Base-by-base conservation (phyloP, 1,140 invertebrate genomes). In the Rhopalosiphum maidis region DNA sequence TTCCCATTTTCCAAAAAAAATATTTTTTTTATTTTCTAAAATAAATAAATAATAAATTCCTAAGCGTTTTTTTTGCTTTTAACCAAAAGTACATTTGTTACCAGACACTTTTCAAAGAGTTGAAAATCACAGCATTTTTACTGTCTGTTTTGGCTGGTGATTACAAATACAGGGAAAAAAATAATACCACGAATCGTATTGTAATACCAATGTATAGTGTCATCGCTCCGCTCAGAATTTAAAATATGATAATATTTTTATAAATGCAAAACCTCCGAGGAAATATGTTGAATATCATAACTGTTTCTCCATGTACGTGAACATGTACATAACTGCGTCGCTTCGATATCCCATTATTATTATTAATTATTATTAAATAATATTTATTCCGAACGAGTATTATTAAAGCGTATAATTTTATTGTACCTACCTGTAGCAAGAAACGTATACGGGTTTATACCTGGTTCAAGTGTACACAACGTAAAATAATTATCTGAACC, bases 401-500 rank as follows among this genome's bases (percentile, higher is more conserved):
- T 46, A 15, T 0, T 11, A 88, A 22, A 54, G 41, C 30, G 85
- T 86, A 46, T 86, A 86, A 46, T 46, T 37, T 37, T 46, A 46
- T 86, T 87, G 30, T 48, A 15, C 30, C 15, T 41, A 87, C n/a
- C 46, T 48, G n/a, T 43, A 22, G n/a, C 51, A 9, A 35, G n/a
- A 22, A 25, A 37, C 30, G 43, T n/a, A 46, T 86, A 86, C 23
- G 43, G 85, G 41, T 48, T 87, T 87, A 48, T 46, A n/a, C 41
- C 25, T 15, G 4, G 30, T 25, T 88, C 46, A n/a, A 48, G 46
- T 51, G 30, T 11, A 48, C 30, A 22, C 30, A 46, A 35, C 87
- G 35, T 37, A 68, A 55, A 90, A 90, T 90, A 90, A 68, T 43
- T 43, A 46, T 68, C n/a, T 68, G 89, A 90, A 60, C 89, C 54